A percentile compares a stretch with the other conserved stretches of the same genome.
Conservation (phyloP, 2,113 vertebrate genomes). For the Sylvicapra grimmia region DNA sequence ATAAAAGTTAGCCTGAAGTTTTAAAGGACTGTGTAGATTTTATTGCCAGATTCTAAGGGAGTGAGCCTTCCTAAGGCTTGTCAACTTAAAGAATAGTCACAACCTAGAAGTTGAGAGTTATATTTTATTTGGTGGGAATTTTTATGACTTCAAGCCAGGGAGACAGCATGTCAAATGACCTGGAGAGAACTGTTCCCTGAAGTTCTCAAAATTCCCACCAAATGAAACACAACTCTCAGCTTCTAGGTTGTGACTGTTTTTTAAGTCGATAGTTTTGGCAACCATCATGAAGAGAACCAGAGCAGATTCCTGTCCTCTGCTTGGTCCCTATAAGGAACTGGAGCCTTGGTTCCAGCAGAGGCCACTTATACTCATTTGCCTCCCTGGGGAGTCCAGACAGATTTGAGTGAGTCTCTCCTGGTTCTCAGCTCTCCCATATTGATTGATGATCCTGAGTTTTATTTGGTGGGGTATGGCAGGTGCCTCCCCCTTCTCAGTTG, state of each 20-base stretch:
- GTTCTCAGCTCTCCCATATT: background rate
- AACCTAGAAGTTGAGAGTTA: background rate
- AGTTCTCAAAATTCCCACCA: background rate
- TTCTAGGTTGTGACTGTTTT: background rate
- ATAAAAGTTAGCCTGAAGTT: background rate
- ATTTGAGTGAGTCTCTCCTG: background rate
- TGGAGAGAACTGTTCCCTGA: background rate
- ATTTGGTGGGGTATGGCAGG: background rate
- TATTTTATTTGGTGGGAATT: background rate
- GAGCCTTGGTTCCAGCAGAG: background rate
- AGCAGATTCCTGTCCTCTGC: background rate
- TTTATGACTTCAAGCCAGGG: background rate
- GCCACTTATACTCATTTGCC: background rate
- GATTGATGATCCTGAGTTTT: background rate
- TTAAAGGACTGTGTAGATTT: background rate
- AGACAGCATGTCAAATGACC: background rate
- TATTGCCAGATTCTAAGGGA: background rate
- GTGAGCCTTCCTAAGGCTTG: background rate
- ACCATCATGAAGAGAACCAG: background rate
- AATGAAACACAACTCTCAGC: background rate
- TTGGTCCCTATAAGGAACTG: background rate
- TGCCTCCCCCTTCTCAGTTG: background rate
- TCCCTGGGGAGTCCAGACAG: background rate
- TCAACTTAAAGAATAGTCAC: background rate
- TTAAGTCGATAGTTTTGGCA: background rate